These are phyloP conservation scores for Megalops atlanticus DNA, from an alignment of 2,113 vertebrate genomes.

Conservation along the genomic window DNA sequence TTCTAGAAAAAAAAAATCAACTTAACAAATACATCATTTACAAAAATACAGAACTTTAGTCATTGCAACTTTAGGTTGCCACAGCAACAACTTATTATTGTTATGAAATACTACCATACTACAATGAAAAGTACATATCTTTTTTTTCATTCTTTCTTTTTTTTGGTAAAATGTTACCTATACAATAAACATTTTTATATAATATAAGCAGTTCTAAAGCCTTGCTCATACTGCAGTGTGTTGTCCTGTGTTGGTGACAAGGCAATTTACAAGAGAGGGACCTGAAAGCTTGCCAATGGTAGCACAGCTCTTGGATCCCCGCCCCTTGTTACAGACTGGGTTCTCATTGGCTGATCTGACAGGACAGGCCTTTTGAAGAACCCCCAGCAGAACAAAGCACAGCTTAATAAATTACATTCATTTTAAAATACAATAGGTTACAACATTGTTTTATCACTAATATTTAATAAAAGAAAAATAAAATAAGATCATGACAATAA, in stretches of 20 bases:
- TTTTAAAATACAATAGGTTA: conserved; percentile 75
- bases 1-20: conserved; percentile 63
- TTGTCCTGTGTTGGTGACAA: conserved; percentile 53
- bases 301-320: conserved; percentile 34
- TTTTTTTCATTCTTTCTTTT: conserved; percentile 59
- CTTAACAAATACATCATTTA: conserved; percentile 70
- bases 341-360: conserved; percentile 54
- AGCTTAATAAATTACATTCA: conserved; percentile 80
- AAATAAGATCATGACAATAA: conserved; percentile 64
- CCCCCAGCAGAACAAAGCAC: conserved; percentile 59
- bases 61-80: conserved; percentile 73
- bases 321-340: conserved; percentile 35
- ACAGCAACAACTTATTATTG: conserved; percentile 77
- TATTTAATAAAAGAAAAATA: conserved; percentile 61
- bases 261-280: conserved; percentile 50
- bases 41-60: conserved; percentile 79
- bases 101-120: conserved; percentile 77
- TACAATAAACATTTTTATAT: conserved; percentile 70
- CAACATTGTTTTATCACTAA: conserved; percentile 64
- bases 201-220: conserved; percentile 70
- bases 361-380: conserved; percentile 52
- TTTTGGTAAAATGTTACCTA: conserved; percentile 74
- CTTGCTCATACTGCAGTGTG: conserved; percentile 60
- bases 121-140: conserved; percentile 72
- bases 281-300: conserved; percentile 46